Conservation (phyloP, 2,797 vertebrate genomes). For the Dryobates pubescens region DNA sequence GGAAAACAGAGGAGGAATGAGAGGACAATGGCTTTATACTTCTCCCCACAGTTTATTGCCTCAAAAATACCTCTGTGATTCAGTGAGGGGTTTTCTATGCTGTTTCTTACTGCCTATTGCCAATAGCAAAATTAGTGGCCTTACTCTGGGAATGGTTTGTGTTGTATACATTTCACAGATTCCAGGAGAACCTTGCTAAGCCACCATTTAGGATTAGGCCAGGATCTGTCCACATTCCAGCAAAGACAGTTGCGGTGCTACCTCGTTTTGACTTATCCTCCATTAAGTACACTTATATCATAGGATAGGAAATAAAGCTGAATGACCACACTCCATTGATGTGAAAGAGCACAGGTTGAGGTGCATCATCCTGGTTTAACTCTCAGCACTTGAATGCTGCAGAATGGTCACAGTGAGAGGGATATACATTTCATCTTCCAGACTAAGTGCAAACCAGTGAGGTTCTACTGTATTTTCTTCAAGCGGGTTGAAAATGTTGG, state of each 20-base stretch:
- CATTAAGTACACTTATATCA: background rate
- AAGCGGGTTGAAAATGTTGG: conserved; percentile 42
- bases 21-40: background rate
- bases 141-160: conserved; percentile 59
- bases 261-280: conserved; percentile 9
- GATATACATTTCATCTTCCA: background rate
- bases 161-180: conserved; percentile 55
- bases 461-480: conserved; percentile 13
- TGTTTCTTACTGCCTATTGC: conserved; percentile 64
- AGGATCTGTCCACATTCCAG: conserved; percentile 33
- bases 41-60: conserved; percentile 24
- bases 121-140: conserved; percentile 71
- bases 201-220: background rate
- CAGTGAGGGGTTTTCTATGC: background rate
- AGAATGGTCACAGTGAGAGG: background rate
- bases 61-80: conserved; percentile 40
- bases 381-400: background rate
- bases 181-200: conserved; percentile 34
- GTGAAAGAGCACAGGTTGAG: background rate
- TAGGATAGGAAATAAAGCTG: background rate
- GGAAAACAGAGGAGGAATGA: conserved; percentile 32
- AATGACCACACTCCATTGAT: background rate
- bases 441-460: background rate
- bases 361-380: background rate
- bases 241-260: conserved; percentile 44